These are phyloP conservation scores for Dasypolia templi DNA, from an alignment of 2,888 invertebrate species.

Conservation along the genomic window DNA sequence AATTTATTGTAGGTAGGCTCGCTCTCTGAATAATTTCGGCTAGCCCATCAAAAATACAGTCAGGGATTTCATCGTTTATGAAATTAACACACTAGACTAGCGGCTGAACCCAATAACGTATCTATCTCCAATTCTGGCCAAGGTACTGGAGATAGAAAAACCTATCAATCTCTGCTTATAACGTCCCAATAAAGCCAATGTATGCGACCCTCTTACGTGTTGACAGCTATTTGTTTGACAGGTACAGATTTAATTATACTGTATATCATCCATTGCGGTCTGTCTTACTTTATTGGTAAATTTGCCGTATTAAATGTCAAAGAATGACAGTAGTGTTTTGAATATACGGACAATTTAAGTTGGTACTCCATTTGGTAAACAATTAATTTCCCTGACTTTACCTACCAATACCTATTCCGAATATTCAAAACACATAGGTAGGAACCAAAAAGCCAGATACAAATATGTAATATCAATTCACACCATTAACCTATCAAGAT, in stretches of 20 bases:
- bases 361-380: background rate
- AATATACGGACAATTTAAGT: background rate
- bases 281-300: too few species aligned
- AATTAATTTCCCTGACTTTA: background rate
- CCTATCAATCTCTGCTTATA: too few species aligned
- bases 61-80: background rate
- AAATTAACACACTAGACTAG: background rate
- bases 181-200: too few species aligned
- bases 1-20: conserved; percentile 19
- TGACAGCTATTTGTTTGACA: too few species aligned
- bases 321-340: background rate
- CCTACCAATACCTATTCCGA: background rate
- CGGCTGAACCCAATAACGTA: too few species aligned
- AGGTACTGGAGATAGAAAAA: too few species aligned
- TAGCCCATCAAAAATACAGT: background rate
- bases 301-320: background rate
- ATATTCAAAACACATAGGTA: background rate
- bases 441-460: conserved; percentile 33
- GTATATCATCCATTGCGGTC: too few species aligned
- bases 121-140: too few species aligned
- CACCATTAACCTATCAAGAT: conserved; percentile 17
- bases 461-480: conserved; percentile 38
- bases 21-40: conserved; percentile 9
- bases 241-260: too few species aligned
- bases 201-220: too few species aligned